A percentile compares a stretch with the other conserved stretches of the same genome.
These are phyloP conservation scores for Oceanodroma tethys DNA, from an alignment of 2,113 vertebrate genomes.

Conservation along the genomic window DNA sequence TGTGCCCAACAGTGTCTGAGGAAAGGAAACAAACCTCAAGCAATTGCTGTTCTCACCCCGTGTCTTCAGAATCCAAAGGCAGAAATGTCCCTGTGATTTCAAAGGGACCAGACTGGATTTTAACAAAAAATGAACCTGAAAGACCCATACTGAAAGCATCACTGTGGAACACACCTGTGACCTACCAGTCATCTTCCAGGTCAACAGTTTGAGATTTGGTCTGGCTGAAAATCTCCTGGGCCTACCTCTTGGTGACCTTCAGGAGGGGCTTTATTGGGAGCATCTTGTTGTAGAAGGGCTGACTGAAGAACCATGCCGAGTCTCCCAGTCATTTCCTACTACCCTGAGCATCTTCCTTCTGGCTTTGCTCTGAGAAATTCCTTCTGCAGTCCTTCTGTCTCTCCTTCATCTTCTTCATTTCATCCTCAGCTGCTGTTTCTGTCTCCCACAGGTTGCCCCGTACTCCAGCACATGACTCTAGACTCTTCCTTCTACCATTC, in stretches of 20 bases:
- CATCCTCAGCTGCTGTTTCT: background rate
- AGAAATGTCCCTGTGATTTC: background rate
- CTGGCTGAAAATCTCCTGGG: background rate
- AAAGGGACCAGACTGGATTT: background rate
- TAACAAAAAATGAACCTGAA: background rate
- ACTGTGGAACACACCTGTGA: background rate
- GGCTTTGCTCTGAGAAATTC: background rate
- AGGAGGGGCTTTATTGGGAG: background rate
- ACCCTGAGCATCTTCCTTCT: background rate
- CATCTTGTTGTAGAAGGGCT: background rate
- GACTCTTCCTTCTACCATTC: background rate
- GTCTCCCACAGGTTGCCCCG: background rate
- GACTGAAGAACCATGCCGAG: background rate
- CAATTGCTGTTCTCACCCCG: background rate
- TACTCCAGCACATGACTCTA: background rate
- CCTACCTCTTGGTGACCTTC: background rate
- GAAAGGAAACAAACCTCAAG: background rate
- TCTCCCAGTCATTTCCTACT: background rate
- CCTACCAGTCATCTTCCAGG: background rate
- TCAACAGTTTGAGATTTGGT: background rate
- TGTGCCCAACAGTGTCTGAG: background rate
- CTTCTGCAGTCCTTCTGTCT: background rate
- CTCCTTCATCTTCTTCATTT: background rate
- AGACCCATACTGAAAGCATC: background rate
- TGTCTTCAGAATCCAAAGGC: background rate